These are phyloP conservation scores for Limnephilus auricula DNA, from an alignment of 2,888 invertebrate genomes.

Conservation along the genomic window DNA sequence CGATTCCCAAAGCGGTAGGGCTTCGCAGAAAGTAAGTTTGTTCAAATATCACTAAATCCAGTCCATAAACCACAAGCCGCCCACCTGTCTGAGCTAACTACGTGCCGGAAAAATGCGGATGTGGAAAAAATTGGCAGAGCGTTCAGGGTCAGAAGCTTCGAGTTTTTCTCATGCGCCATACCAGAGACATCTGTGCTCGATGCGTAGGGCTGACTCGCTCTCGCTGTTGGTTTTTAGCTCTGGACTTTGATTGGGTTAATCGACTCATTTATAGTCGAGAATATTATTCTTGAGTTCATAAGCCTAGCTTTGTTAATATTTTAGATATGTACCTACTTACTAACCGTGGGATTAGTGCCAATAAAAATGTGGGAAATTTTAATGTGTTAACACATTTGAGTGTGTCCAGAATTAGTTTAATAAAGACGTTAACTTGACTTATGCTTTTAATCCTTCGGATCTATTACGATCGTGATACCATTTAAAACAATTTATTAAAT, in stretches of 20 bases:
- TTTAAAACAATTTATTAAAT: not conserved
- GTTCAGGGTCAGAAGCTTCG: conserved; percentile 50
- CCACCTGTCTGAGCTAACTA: conserved; percentile 53
- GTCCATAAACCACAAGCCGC: conserved; percentile 52
- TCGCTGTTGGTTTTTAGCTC: not conserved
- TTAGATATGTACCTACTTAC: not conserved
- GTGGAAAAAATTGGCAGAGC: conserved; percentile 56
- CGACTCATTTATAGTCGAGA: not conserved
- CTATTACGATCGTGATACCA: not conserved
- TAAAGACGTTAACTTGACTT: not conserved
- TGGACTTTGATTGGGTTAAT: not conserved
- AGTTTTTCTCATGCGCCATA: conserved; percentile 14
- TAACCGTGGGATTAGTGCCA: not conserved
- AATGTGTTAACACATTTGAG: not conserved
- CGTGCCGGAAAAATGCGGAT: conserved; percentile 57
- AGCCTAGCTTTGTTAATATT: not conserved
- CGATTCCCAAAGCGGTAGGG: conserved; percentile 13
- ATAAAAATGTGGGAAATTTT: not conserved
- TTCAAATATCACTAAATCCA: conserved; percentile 40
- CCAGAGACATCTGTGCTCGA: conserved; percentile 28
- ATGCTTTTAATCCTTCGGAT: not conserved
- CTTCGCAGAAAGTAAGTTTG: not conserved
- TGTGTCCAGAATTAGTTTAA: not conserved
- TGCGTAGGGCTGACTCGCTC: conserved; percentile 5
- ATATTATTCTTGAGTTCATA: not conserved